Percentiles rank a stretch among this genome's conserved stretches.
Evolutionary conservation across 1,140 invertebrate species (phyloP).

Genomic region (Carposina sasakii): DNA sequence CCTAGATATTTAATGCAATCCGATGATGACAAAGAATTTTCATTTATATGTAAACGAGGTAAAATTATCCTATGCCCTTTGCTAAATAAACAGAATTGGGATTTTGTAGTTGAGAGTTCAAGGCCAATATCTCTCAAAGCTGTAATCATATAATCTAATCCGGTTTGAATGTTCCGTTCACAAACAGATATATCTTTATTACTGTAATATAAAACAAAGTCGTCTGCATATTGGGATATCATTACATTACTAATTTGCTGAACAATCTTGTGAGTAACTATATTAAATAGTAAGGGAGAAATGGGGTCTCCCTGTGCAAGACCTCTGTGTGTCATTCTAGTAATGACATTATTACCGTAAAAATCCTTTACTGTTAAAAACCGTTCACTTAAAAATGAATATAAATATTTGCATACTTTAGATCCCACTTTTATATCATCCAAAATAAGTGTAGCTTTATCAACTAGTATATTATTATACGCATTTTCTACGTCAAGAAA

Average conservation of each 20-base stretch:
- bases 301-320: slow-evolving; percentile 31
- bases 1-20: slow-evolving; percentile 1
- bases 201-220: slow-evolving; percentile 21
- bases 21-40: slow-evolving; percentile 16
- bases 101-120: slow-evolving; percentile 17
- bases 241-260: slow-evolving; percentile 11
- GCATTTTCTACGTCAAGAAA: slow-evolving; percentile 31
- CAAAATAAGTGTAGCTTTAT: slow-evolving; percentile 15
- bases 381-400: slow-evolving; percentile 25
- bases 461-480: slow-evolving; percentile 26
- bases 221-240: slow-evolving; percentile 27
- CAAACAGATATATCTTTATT: slow-evolving; percentile 7
- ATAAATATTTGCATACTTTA: slow-evolving; percentile 22
- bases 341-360: slow-evolving; percentile 7
- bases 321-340: slow-evolving; percentile 13
- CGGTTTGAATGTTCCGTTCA: slow-evolving; percentile 10
- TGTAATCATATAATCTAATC: slow-evolving; percentile 11
- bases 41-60: slow-evolving; percentile 10
- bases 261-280: slow-evolving; percentile 18
- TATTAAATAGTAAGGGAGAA: slow-evolving; percentile 30
- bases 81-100: slow-evolving; percentile 23
- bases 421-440: slow-evolving; percentile 20
- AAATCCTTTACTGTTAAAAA: slow-evolving; percentile 16
- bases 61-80: slow-evolving; percentile 15
- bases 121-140: slow-evolving; percentile 18